Percentiles rank a stretch among this genome's conserved stretches.
phyloP scores from a whole-genome alignment of 1,140 invertebrate species.

The Saxidomus purpurata region DNA sequence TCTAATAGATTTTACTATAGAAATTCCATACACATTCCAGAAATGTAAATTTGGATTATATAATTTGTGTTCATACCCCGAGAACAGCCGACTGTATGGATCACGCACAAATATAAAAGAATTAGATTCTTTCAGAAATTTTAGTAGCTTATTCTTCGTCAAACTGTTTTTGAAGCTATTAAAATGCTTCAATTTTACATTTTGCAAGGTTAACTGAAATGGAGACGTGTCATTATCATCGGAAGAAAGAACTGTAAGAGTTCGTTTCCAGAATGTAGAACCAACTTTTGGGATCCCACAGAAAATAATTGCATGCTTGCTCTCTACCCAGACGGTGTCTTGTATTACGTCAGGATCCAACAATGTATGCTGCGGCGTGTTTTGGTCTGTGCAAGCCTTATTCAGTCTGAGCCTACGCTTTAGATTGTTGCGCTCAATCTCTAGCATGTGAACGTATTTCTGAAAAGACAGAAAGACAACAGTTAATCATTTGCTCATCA shows the following conservation, averaged over 20 bases:
- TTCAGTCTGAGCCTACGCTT: neutral
- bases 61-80: constrained; percentile 73
- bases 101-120: constrained; percentile 70
- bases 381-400: neutral
- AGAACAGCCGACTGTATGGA: constrained; percentile 70
- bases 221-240: neutral
- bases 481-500: too few relatives aligned
- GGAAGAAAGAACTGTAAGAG: neutral
- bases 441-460: neutral
- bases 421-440: neutral
- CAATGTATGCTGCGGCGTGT: neutral
- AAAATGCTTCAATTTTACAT: neutral
- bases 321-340: neutral
- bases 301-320: neutral
- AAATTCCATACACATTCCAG: constrained; percentile 63
- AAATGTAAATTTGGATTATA: constrained; percentile 65
- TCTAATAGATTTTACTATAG: constrained; percentile 51
- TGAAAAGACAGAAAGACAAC: neutral
- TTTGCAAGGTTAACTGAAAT: neutral
- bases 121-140: neutral
- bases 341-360: neutral
- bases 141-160: neutral
- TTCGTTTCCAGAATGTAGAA: constrained; percentile 36
- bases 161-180: neutral
- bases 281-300: constrained; percentile 35